Base-by-base conservation (phyloP, 2,797 vertebrate genomes). In the Rhinoraja longicauda region DNA sequence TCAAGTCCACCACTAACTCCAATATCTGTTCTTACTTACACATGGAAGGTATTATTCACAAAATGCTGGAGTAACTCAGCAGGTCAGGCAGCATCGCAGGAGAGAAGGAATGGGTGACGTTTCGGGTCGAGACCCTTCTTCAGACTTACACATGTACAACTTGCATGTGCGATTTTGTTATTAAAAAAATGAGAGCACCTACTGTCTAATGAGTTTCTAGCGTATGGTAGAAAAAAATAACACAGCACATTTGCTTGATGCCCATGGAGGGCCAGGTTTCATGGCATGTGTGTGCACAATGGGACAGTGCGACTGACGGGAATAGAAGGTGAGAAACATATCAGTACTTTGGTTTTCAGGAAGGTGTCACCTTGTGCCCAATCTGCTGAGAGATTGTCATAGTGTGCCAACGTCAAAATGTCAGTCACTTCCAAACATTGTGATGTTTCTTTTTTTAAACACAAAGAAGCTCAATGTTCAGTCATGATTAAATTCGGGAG, bases 271-370 rank as follows among this genome's bases (percentile, higher is more conserved):
- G 57, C 59, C 59, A 88, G 59, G 59, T 32, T 88, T 88, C 7
- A 64, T n/a, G 64, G 82, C 57, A 64, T 88, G 82, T 88, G 59
- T 64, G 82, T 15, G n/a, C 82, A 62, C 82, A 88, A 88, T 88
- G 29, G 59, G 82, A 64, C 57, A 62, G 59, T 62, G 59, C 59
- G 9, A 62, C 82, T 86, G 82, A 64, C 59, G 62, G 82, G 82
- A 88, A 64, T 59, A 62, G 57, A 88, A 64, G 29, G 82, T 88
- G 82, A 62, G 82, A 88, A 88, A 64, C n/a, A 88, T 62, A 19
- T 32, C 57, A 88, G 57, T 64, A 32, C 82, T n/a, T n/a, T 64
- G 17, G 29, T 62, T 62, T 62, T 6, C 82, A 88, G 57, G 29
- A 62, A 64, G n/a, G 59, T 88, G 82, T 88, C 59, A 17, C 59